phyloP scores from a whole-genome alignment of 2,797 vertebrate species.

The Xerus rutilus region DNA sequence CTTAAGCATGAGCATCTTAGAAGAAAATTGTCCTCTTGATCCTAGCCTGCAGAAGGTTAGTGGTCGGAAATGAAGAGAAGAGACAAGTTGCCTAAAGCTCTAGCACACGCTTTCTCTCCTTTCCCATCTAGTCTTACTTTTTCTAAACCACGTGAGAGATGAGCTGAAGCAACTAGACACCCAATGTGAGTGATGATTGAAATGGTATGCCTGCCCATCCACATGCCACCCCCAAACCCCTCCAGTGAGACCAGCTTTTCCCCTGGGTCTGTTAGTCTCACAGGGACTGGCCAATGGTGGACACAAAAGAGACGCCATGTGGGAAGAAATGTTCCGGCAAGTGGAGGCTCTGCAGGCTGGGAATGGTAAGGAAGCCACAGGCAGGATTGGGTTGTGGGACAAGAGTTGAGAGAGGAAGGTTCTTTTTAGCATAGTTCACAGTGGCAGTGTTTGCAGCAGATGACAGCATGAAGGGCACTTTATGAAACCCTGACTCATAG shows the following conservation, averaged over 20 bases:
- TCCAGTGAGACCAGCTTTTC: not conserved
- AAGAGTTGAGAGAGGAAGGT: not conserved
- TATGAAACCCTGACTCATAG: not conserved
- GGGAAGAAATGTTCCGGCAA: not conserved
- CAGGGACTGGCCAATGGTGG: not conserved
- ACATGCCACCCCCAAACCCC: too few species aligned
- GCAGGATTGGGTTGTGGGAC: not conserved
- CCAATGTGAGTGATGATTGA: not conserved
- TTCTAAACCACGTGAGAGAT: not conserved
- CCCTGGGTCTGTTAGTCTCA: not conserved
- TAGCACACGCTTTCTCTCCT: not conserved
- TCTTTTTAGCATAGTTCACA: not conserved
- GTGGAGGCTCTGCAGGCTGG: not conserved
- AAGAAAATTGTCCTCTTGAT: not conserved
- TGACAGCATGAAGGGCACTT: not conserved
- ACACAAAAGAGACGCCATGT: not conserved
- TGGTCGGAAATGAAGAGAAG: not conserved
- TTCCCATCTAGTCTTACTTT: not conserved
- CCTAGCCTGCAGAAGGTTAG: not conserved
- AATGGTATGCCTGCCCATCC: not conserved
- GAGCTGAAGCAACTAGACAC: not conserved
- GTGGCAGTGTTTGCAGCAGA: not conserved
- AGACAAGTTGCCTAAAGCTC: not conserved
- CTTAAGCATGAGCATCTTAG: not conserved
- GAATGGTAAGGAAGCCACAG: not conserved